Conservation (phyloP, 2,888 invertebrate species). For the Eristalis pertinax region DNA sequence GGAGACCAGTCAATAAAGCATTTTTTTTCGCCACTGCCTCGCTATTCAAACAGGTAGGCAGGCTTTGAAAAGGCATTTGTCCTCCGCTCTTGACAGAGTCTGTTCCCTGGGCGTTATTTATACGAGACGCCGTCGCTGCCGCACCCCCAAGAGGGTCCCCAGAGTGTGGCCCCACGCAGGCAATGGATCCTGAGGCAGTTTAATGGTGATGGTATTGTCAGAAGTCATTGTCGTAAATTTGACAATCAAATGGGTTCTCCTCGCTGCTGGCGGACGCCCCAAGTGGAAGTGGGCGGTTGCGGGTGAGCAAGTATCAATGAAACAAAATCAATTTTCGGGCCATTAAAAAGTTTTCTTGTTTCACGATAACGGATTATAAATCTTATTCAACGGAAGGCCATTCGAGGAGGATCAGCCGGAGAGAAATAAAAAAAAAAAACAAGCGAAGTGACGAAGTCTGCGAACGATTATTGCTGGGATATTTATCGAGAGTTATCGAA, state of each 20-base stretch:
- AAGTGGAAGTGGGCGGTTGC: conserved; percentile 4
- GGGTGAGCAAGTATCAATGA: conserved; percentile 28
- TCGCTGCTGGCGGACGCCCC: not conserved
- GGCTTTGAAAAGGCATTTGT: conserved; percentile 31
- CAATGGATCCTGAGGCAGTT: not conserved
- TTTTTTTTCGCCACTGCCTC: conserved; percentile 8
- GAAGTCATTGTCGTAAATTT: conserved; percentile 56
- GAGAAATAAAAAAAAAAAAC: not conserved
- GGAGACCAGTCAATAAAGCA: conserved; percentile 12
- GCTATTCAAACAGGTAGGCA: conserved; percentile 38
- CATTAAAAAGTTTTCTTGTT: conserved; percentile 43
- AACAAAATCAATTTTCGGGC: conserved; percentile 47
- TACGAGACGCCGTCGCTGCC: not conserved
- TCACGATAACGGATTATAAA: conserved; percentile 27
- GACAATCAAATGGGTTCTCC: conserved; percentile 26
- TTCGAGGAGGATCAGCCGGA: not conserved
- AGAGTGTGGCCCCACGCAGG: not conserved
- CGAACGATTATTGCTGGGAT: conserved; percentile 27
- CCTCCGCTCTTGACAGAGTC: conserved; percentile 2
- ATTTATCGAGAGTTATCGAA: conserved; percentile 20
- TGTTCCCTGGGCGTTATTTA: conserved; percentile 26
- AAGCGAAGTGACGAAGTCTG: not conserved
- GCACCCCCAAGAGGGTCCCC: not conserved
- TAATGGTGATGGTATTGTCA: conserved; percentile 46
- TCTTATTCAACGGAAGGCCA: conserved; percentile 20